phyloP scores from a whole-genome alignment of 2,113 vertebrate genomes.

The Cebus imitator region DNA sequence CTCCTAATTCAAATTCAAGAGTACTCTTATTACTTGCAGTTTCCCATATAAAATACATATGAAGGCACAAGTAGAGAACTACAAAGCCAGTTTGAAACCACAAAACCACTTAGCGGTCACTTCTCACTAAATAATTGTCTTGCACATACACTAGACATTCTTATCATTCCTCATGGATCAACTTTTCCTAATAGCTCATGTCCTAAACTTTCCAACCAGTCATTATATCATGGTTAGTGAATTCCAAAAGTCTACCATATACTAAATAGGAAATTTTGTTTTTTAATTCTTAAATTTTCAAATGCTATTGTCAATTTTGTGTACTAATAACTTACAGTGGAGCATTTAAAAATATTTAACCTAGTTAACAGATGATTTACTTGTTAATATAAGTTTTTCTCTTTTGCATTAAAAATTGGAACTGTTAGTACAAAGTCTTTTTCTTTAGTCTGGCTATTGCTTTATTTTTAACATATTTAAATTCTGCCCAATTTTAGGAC shows the following conservation, averaged over 20 bases:
- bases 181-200: not conserved
- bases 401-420: slow-evolving; percentile 45
- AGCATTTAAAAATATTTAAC: slow-evolving; percentile 11
- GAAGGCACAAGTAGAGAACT: not conserved
- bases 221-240: not conserved
- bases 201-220: not conserved
- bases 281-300: slow-evolving; percentile 31
- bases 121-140: not conserved
- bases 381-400: not conserved
- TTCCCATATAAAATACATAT: not conserved
- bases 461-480: slow-evolving; percentile 49
- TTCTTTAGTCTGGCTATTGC: slow-evolving; percentile 2
- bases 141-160: not conserved
- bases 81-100: not conserved
- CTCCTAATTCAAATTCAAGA: not conserved
- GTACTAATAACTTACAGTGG: not conserved
- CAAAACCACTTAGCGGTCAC: not conserved
- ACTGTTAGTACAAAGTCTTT: not conserved
- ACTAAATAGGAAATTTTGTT: not conserved
- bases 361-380: slow-evolving; percentile 5
- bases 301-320: not conserved
- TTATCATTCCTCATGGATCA: not conserved
- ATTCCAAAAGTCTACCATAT: not conserved
- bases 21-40: not conserved
- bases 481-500: slow-evolving; percentile 7